Evolutionary conservation across 2,797 vertebrate genomes (phyloP).

Genomic region (Emys orbicularis): DNA sequence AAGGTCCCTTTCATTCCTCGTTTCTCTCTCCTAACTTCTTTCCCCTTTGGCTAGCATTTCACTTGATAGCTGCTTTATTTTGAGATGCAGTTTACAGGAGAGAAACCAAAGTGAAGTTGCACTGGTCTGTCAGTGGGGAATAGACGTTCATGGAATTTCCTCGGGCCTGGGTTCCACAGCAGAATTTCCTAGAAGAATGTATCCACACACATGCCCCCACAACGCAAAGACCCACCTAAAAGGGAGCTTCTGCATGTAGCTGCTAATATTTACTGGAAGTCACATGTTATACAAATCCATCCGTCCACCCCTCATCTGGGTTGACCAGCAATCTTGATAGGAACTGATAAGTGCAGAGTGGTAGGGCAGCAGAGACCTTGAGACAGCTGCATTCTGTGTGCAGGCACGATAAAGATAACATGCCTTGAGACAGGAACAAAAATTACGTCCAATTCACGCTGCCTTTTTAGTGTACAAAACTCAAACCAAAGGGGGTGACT

Average conservation of each 20-base stretch:
- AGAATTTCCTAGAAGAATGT: background rate
- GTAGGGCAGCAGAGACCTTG: background rate
- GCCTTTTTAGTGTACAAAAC: background rate
- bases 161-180: background rate
- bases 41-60: background rate
- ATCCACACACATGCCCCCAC: background rate
- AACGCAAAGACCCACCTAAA: background rate
- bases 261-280: background rate
- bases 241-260: background rate
- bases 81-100: background rate
- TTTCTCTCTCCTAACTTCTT: background rate
- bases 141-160: rapidly evolving
- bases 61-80: rapidly evolving
- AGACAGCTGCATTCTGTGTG: background rate
- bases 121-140: background rate
- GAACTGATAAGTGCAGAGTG: background rate
- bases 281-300: background rate
- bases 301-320: background rate
- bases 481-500: background rate
- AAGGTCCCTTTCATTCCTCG: background rate
- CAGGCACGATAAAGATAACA: background rate
- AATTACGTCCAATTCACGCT: background rate
- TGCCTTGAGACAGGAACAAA: background rate
- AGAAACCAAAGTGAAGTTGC: background rate
- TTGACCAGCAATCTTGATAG: background rate